These are phyloP conservation scores for Philonicus albiceps DNA, from an alignment of 2,888 invertebrate species.

Conservation along the genomic window DNA sequence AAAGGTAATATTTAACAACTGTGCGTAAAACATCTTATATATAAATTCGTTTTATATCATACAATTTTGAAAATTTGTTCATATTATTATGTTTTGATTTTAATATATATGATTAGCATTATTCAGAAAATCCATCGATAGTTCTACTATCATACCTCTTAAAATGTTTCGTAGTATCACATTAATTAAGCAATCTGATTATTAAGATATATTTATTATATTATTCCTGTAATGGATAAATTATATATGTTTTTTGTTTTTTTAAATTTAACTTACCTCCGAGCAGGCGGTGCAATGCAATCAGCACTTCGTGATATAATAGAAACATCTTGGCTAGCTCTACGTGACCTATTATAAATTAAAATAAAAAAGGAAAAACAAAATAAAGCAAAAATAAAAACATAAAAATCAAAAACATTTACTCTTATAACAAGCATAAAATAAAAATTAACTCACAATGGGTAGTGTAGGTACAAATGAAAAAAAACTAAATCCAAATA, in stretches of 20 bases:
- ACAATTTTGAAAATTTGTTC: background rate
- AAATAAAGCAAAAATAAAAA: conserved; percentile 53
- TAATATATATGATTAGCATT: background rate
- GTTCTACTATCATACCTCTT: background rate
- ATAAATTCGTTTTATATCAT: background rate
- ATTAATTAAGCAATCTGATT: background rate
- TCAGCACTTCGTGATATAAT: conserved; percentile 73
- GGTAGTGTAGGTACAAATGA: conserved; percentile 6
- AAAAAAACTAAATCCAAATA: background rate
- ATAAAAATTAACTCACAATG: conserved; percentile 51
- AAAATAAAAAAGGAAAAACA: conserved; percentile 53
- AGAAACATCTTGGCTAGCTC: conserved; percentile 82
- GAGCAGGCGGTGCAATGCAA: conserved; percentile 69
- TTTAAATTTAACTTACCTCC: conserved; percentile 66
- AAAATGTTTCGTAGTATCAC: background rate
- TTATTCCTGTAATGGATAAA: conserved; percentile 41
- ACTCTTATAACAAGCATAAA: conserved; percentile 50
- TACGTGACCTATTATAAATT: conserved; percentile 77
- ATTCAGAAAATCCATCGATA: background rate
- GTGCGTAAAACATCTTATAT: background rate
- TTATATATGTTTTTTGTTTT: conserved; percentile 48
- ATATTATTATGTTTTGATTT: background rate
- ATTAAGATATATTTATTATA: background rate
- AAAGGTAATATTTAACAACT: background rate
- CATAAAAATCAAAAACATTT: conserved; percentile 55